phyloP scores from a whole-genome alignment of 2,888 invertebrate genomes.

The Dolichomitus sp. region DNA sequence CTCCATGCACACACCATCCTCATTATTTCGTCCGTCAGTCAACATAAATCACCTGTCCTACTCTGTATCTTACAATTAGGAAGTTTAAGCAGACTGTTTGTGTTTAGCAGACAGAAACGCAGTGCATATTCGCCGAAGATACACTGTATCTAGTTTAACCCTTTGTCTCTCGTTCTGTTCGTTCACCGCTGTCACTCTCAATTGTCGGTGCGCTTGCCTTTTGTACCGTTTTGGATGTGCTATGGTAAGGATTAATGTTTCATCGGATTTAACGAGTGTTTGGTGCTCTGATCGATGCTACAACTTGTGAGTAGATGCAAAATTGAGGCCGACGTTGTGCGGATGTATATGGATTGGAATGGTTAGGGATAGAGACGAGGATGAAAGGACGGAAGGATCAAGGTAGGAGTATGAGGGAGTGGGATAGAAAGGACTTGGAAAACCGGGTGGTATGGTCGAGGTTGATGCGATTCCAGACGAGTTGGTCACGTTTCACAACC shows the following conservation, averaged over 20 bases:
- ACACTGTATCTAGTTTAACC: conserved; percentile 6
- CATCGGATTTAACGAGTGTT: not conserved
- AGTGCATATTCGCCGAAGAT: conserved; percentile 4
- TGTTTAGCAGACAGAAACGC: not conserved
- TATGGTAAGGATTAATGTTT: not conserved
- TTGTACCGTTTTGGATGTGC: not conserved
- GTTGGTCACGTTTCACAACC: conserved; percentile 77
- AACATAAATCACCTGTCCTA: conserved; percentile 53
- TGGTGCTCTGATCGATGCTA: not conserved
- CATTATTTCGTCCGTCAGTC: conserved; percentile 49
- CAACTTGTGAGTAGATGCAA: not conserved
- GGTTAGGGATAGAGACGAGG: conserved; percentile 25
- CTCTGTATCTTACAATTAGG: conserved; percentile 33
- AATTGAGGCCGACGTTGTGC: not conserved
- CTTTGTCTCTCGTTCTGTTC: not conserved
- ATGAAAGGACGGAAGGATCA: conserved; percentile 48
- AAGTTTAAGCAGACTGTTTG: conserved; percentile 38
- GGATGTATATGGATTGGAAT: conserved; percentile 16
- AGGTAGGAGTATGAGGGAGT: conserved; percentile 50
- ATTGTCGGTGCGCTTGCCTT: not conserved
- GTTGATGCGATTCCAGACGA: conserved; percentile 78
- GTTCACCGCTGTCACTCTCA: not conserved
- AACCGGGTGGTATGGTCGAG: conserved; percentile 63
- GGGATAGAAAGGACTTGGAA: conserved; percentile 64
- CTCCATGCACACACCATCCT: conserved; percentile 30